phyloP scores from a whole-genome alignment of 2,888 invertebrate species.

The Acronicta leporina region DNA sequence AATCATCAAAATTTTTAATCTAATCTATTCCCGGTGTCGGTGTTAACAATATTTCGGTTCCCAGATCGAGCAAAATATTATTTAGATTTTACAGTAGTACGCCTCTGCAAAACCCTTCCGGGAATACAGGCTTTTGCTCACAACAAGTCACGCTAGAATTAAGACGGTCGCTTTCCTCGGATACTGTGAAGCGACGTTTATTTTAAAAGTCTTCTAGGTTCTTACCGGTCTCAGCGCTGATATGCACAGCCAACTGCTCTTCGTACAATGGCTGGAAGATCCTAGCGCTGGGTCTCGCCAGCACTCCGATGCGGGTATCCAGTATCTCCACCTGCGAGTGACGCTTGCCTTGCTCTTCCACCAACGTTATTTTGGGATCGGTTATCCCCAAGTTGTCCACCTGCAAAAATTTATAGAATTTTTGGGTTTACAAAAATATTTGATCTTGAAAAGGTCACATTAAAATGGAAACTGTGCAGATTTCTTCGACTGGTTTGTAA shows the following conservation, averaged over 20 bases:
- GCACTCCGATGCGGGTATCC: conserved; percentile 91
- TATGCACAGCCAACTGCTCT: conserved; percentile 94
- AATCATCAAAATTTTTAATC: too few species aligned
- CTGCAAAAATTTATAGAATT: conserved; percentile 57
- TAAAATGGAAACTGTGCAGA: too few species aligned
- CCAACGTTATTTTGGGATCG: conserved; percentile 91
- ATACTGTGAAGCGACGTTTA: background rate
- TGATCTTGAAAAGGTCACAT: too few species aligned
- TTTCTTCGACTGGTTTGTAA: too few species aligned
- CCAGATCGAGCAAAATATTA: too few species aligned
- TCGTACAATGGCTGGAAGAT: conserved; percentile 95
- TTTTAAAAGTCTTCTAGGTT: background rate
- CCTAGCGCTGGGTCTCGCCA: conserved; percentile 93
- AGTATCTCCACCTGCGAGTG: conserved; percentile 93
- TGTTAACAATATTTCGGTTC: too few species aligned
- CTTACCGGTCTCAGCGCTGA: conserved; percentile 85
- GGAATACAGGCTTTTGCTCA: too few species aligned
- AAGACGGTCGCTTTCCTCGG: too few species aligned
- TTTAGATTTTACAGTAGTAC: too few species aligned
- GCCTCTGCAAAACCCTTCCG: too few species aligned
- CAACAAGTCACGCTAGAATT: too few species aligned
- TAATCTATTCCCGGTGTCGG: too few species aligned
- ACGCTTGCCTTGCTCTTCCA: conserved; percentile 92
- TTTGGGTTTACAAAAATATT: background rate
- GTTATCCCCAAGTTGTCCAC: conserved; percentile 90